Conservation (phyloP, 1,140 invertebrate species). For the Ceratitis capitata region DNA sequence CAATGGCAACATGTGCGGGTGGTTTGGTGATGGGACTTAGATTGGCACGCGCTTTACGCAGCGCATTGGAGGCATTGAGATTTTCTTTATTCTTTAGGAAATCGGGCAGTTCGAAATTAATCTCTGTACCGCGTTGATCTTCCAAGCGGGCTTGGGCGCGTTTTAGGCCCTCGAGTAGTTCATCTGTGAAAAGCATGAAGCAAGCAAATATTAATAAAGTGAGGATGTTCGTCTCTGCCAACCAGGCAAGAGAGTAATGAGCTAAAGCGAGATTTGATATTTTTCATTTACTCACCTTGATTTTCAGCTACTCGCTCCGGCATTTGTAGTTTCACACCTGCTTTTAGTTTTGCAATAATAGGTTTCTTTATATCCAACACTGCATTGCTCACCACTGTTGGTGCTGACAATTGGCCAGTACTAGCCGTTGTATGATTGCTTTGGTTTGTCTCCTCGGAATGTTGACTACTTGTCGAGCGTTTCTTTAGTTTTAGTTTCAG, state of each 20-base stretch:
- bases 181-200: conserved; percentile 65
- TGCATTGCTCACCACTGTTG: background rate
- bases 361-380: conserved; percentile 40
- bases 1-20: conserved; percentile 48
- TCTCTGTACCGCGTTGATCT: conserved; percentile 84
- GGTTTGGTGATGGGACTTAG: conserved; percentile 40
- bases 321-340: conserved; percentile 75
- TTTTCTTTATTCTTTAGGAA: conserved; percentile 75
- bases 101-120: conserved; percentile 82
- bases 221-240: too few relatives aligned
- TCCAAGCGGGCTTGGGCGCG: conserved; percentile 80
- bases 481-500: conserved; percentile 48
- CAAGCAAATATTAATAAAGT: too few relatives aligned
- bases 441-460: conserved; percentile 52
- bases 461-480: conserved; percentile 49
- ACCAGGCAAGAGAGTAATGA: too few relatives aligned
- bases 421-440: conserved; percentile 39
- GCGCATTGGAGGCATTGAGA: conserved; percentile 57
- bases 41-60: conserved; percentile 50
- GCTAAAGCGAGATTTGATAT: too few relatives aligned
- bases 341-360: conserved; percentile 65
- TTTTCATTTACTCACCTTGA: conserved; percentile 72
- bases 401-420: background rate
- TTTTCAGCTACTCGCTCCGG: conserved; percentile 73
- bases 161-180: conserved; percentile 80